A percentile compares a stretch with the other conserved stretches of the same genome.
These are phyloP conservation scores for Lasioglossum leucozonium DNA, from an alignment of 2,888 invertebrate species.

Conservation along the genomic window DNA sequence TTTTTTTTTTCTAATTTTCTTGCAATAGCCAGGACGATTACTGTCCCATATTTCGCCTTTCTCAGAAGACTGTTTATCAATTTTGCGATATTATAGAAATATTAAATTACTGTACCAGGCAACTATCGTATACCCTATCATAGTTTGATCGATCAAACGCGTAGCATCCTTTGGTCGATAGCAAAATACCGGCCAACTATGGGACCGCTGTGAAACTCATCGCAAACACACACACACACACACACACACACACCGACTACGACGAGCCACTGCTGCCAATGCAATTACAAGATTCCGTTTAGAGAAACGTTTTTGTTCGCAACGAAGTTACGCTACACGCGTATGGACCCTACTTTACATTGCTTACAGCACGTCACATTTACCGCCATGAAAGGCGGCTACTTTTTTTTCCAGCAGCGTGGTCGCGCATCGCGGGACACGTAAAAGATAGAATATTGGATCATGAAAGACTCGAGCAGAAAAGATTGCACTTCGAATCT, in stretches of 20 bases:
- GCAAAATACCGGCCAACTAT: not conserved
- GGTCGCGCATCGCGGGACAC: not conserved
- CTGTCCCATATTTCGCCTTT: not conserved
- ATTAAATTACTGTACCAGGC: not conserved
- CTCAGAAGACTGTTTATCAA: not conserved
- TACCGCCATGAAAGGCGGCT: not conserved
- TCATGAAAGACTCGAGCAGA: not conserved
- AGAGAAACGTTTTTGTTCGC: conserved; percentile 2
- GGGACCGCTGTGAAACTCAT: not conserved
- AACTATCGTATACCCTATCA: not conserved
- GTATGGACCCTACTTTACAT: not conserved
- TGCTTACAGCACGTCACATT: not conserved
- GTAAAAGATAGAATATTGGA: conserved; percentile 5
- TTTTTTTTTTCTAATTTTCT: not conserved
- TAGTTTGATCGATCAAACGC: not conserved
- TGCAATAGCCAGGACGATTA: not conserved
- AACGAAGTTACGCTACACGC: conserved; percentile 7
- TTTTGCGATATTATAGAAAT: not conserved
- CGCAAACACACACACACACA: not conserved
- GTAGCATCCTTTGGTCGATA: not conserved
- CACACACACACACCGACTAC: no score
- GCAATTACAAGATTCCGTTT: conserved; percentile 1
- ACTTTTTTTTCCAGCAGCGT: not conserved
- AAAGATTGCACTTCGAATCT: not conserved
- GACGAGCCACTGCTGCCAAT: not conserved